Conservation (phyloP, 2,113 vertebrate species). For the Eolophus roseicapilla region DNA sequence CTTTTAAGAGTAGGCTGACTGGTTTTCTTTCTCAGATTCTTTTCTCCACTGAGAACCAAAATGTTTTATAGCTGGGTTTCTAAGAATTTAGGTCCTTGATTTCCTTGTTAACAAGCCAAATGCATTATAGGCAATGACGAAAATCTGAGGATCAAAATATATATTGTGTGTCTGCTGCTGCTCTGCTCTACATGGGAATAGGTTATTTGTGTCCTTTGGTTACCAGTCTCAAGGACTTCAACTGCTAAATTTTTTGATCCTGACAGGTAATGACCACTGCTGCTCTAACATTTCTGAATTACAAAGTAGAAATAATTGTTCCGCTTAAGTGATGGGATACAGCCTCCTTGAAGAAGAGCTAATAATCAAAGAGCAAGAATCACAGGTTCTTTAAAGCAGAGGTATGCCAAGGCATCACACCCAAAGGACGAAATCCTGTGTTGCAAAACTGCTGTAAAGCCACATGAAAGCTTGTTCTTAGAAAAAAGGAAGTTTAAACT, state of each 20-base stretch:
- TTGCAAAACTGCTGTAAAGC: not conserved
- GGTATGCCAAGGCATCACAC: not conserved
- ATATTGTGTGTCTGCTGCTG: not conserved
- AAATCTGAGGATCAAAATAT: not conserved
- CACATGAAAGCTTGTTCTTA: not conserved
- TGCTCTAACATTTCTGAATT: not conserved
- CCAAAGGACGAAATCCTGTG: not conserved
- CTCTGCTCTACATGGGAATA: not conserved
- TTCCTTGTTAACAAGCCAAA: not conserved
- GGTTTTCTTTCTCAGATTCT: not conserved
- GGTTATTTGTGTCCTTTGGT: not conserved
- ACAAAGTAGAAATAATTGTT: not conserved
- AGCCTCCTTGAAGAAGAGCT: not conserved
- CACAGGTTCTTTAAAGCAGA: not conserved
- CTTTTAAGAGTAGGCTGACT: not conserved
- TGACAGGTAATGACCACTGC: fast-evolving
- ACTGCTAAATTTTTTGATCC: not conserved
- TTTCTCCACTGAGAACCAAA: not conserved
- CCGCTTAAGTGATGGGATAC: not conserved
- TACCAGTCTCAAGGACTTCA: not conserved
- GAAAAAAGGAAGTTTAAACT: slow-evolving; percentile 22
- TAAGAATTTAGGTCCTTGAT: not conserved
- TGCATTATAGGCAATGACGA: not conserved
- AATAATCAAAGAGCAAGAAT: not conserved
- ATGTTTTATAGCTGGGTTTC: not conserved